Percentiles rank a stretch among this genome's conserved stretches.
Evolutionary conservation across 2,888 invertebrate genomes (phyloP).

Genomic region (Axea sp.): DNA sequence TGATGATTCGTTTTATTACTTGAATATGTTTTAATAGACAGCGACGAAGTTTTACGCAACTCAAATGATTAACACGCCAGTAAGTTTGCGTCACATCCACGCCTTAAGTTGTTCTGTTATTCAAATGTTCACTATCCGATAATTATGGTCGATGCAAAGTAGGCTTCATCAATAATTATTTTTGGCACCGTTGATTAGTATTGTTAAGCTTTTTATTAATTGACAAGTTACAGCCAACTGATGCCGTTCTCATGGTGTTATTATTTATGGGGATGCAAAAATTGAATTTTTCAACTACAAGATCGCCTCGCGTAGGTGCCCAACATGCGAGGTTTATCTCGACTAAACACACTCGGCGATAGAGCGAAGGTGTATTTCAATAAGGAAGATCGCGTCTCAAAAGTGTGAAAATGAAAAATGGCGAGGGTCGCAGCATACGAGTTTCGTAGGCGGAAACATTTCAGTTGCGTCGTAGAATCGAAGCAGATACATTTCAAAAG

Average conservation of each 20-base stretch:
- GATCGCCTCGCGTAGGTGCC: conserved; percentile 40
- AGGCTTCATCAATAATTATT: conserved; percentile 6
- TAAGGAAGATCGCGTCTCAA: conserved; percentile 46
- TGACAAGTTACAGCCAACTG: conserved; percentile 1
- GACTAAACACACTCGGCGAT: conserved; percentile 29
- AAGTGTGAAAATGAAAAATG: conserved; percentile 71
- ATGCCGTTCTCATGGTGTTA: background rate
- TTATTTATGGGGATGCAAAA: conserved; percentile 1
- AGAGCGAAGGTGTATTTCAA: conserved; percentile 43
- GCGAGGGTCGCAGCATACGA: conserved; percentile 54
- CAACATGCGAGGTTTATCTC: conserved; percentile 38
- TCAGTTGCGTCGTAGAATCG: conserved; percentile 24
- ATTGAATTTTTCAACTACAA: conserved; percentile 1
- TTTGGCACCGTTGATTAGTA: conserved; percentile 4
- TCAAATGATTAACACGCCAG: conserved; percentile 1
- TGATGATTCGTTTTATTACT: no score
- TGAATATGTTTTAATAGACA: no score
- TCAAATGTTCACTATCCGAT: conserved; percentile 7
- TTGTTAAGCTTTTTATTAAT: conserved; percentile 1
- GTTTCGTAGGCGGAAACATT: conserved; percentile 43
- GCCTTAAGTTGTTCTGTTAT: conserved; percentile 29
- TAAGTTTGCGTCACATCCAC: conserved; percentile 31
- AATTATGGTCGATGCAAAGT: conserved; percentile 15
- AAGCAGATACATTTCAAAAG: conserved; percentile 31
- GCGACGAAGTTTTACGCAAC: conserved; percentile 9